These are phyloP conservation scores for Chiloscyllium plagiosum DNA, from an alignment of 2,113 vertebrate genomes.

Conservation along the genomic window DNA sequence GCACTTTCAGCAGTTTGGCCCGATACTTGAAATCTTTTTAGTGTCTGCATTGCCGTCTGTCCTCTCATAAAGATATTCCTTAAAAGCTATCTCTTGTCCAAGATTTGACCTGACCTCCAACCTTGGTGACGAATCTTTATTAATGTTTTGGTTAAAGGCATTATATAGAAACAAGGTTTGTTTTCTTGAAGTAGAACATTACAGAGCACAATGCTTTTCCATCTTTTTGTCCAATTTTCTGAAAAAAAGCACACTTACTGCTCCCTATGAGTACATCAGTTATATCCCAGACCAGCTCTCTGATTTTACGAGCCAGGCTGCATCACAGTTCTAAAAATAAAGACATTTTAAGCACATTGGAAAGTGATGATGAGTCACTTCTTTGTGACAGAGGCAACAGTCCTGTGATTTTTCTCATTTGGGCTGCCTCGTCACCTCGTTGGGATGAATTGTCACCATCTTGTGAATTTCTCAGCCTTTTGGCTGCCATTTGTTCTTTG, in stretches of 20 bases:
- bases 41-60: not conserved
- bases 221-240: not conserved
- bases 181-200: not conserved
- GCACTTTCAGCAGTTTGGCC: not conserved
- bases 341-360: not conserved
- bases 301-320: not conserved
- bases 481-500: not conserved
- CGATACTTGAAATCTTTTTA: not conserved
- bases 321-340: not conserved
- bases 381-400: not conserved
- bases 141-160: not conserved
- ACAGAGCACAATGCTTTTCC: not conserved
- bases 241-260: not conserved
- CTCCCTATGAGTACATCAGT: not conserved
- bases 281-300: not conserved
- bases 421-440: not conserved
- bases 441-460: not conserved
- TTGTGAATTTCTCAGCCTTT: not conserved
- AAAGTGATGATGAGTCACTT: not conserved
- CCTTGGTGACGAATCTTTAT: not conserved
- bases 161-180: not conserved
- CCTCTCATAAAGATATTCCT: not conserved
- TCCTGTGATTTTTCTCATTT: slow-evolving; percentile 10
- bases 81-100: not conserved
- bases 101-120: not conserved